A percentile compares a stretch with the other conserved stretches of the same genome.
Conservation (phyloP, 2,888 invertebrate species). For the Plutella xylostella region DNA sequence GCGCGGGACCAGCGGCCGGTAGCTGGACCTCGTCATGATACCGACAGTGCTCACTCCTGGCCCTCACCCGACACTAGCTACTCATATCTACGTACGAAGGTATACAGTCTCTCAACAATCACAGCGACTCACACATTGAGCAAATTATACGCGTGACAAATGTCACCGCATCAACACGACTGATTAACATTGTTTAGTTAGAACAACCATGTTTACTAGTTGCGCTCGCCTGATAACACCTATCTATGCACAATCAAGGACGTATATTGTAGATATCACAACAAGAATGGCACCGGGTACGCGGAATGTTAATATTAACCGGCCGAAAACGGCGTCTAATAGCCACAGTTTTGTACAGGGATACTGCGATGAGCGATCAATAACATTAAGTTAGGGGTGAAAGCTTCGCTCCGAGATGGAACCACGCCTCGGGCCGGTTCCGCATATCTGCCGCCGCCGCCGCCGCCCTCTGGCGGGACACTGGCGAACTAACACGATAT, state of each 20-base stretch:
- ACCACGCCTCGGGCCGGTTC: not conserved
- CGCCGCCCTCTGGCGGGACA: not conserved
- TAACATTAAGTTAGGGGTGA: not conserved
- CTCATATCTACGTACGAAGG: conserved; percentile 11
- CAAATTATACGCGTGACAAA: conserved; percentile 34
- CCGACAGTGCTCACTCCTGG: conserved; percentile 1
- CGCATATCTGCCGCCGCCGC: too few species aligned
- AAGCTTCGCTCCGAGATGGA: not conserved
- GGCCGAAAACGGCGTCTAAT: not conserved
- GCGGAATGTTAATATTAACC: not conserved
- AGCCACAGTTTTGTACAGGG: not conserved
- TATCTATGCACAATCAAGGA: not conserved
- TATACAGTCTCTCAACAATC: conserved; percentile 15
- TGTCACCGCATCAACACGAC: conserved; percentile 32
- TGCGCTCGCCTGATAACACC: not conserved
- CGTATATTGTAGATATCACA: not conserved
- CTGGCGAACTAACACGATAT: not conserved
- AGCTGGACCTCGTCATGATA: conserved; percentile 57
- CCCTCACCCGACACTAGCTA: conserved; percentile 1
- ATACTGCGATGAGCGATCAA: not conserved
- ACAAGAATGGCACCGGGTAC: not conserved
- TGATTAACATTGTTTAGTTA: conserved; percentile 34
- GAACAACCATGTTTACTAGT: conserved; percentile 10
- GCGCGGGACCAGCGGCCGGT: conserved; percentile 54
- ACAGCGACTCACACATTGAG: conserved; percentile 25